A percentile compares a stretch with the other conserved stretches of the same genome.
These are phyloP conservation scores for Oreotrochilus melanogaster DNA, from an alignment of 2,113 vertebrate species.

Conservation along the genomic window DNA sequence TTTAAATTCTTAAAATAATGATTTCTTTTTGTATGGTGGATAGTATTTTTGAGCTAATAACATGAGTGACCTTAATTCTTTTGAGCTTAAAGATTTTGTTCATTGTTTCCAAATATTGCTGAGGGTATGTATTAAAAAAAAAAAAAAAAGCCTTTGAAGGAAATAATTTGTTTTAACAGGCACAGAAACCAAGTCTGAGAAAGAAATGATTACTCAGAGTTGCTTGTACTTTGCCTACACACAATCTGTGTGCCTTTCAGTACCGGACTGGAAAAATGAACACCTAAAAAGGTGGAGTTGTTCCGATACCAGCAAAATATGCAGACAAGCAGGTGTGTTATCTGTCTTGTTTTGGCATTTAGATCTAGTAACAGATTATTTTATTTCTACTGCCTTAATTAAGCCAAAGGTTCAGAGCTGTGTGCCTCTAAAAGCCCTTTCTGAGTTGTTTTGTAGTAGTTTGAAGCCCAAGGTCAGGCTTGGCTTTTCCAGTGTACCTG, in stretches of 20 bases:
- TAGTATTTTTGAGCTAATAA: background rate
- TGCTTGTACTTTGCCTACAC: background rate
- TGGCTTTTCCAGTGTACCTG: background rate
- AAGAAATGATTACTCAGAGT: background rate
- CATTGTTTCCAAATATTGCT: background rate
- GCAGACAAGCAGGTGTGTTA: background rate
- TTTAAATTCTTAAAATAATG: background rate
- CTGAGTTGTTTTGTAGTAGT: background rate
- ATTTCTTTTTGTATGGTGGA: background rate
- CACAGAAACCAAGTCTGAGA: background rate
- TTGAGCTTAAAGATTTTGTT: background rate
- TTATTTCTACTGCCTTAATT: background rate
- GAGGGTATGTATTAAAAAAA: background rate
- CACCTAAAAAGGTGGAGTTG: background rate
- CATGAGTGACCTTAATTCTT: background rate
- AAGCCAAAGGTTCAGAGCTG: background rate
- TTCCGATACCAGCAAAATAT: background rate
- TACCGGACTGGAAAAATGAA: background rate
- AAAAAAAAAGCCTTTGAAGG: background rate
- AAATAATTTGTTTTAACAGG: background rate
- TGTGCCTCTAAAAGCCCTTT: background rate
- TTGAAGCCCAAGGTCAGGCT: background rate
- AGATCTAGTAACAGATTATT: background rate
- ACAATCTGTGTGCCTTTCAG: rapidly evolving
- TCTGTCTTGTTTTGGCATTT: background rate